Evolutionary conservation across 1,140 invertebrate species (phyloP), one percentile per base, ranked within the genome.

Genomic region (Dreissena rostriformis): DNA sequence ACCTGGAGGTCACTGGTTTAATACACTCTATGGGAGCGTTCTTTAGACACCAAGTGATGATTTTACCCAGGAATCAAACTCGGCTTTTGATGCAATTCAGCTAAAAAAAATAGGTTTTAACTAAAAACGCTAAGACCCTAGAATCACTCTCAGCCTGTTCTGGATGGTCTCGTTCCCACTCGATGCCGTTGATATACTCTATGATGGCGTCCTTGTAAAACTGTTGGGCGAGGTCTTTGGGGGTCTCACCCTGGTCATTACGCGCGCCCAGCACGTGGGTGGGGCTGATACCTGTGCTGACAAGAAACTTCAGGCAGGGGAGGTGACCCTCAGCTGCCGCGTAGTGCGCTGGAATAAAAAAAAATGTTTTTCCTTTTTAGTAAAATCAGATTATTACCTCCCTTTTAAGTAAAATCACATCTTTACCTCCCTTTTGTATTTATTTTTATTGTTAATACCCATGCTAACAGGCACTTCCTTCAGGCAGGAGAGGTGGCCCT

Each of bases 161-260:
- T 11, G 93, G 93, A 70, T 94, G 91, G 67, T 94, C 92, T 74
- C 87, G 83, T 77, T 94, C 93, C 91, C 93, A 93, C 85, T 93
- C 92, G 71, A 94, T 91, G 19, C 91, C 91, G 80, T 90, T 88
- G 29, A 94, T 92, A 86, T 94, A 94, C 24, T 94, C 92, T 29
- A 93, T 87, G 28, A 94, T 87, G 73, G 91, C 84, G 22, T 92
- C 90, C 77, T 94, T 94, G 87, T 93, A 94, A 84, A 93, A 94
- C 86, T 92, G 91, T 66, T 93, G 91, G 0, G 93, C 93, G n/a
- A 94, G 84, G 81, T 92, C 93, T 81, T 92, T 92, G 0, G 93
- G 92, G 24, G 93, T 93, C 76, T 94, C 93, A 1, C 93, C 93
- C 70, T 94, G 92, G 79, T 94, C 92, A 75, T 94, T 94, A 24